Base-by-base conservation (phyloP, 2,888 invertebrate genomes). In the Catocala fraxini region DNA sequence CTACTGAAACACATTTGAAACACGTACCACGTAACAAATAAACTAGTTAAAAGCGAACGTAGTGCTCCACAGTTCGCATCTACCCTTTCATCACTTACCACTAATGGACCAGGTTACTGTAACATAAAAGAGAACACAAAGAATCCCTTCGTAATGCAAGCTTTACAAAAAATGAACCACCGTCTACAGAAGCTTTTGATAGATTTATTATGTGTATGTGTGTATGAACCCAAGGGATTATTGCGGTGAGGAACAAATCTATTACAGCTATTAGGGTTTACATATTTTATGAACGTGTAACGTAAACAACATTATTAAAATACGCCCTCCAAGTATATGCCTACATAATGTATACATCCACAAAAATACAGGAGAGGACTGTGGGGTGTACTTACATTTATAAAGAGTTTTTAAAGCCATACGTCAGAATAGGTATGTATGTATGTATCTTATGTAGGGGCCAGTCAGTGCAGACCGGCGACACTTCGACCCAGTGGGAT, bases 21-120 rank as follows among this genome's bases (percentile, higher is more conserved):
- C 25, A 25, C n/a, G n/a, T 48, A 6, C 41, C 12, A 7, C 13
- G 47, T 70, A 68, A 56, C 71, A 74, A 71, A 71, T 68, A 68
- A 69, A 71, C 75, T 57, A 65, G 70, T 65, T 65, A 70, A 61
- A 71, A 71, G 62, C 56, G 48, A 48, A 57, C 62, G 65, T 64
- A 70, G 61, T 64, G 59, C 64, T 46, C 56, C 51, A 59, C 59
- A 65, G 63, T 70, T 34, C 45, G 46, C 55, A 48, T 57, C 59
- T 65, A 71, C 73, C 77, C 75, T 77, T 82, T 79, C 71, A 79
- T 75, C 77, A 65, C 71, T 67, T 65, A 45, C 59, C 68, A 58
- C 77, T 83, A 85, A 85, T 84, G 84, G 83, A 81, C 70, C 71
- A 71, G 70, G 70, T 68, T 79, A 80, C 70, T 55, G 65, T 68